Percentiles rank a stretch among this genome's conserved stretches.
These are phyloP conservation scores for Labia minor DNA, from an alignment of 2,888 invertebrate species.

Conservation along the genomic window DNA sequence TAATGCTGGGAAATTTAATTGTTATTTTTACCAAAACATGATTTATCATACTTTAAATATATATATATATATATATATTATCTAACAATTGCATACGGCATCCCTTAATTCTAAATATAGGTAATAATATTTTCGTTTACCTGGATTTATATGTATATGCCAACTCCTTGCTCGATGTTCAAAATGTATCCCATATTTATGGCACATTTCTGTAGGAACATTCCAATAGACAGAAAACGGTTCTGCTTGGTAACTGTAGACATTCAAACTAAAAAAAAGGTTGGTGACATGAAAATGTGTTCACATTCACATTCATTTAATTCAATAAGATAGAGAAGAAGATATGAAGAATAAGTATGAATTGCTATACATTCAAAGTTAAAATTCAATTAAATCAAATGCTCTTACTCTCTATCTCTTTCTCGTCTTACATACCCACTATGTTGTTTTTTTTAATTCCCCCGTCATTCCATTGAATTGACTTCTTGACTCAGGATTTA, in stretches of 20 bases:
- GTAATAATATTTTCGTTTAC: no score
- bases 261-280: neutral
- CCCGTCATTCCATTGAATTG: neutral
- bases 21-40: no score
- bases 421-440: no score
- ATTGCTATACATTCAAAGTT: neutral
- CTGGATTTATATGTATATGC: neutral
- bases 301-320: neutral
- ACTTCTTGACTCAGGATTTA: neutral
- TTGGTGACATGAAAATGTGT: neutral
- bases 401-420: neutral
- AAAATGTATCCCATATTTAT: constrained; percentile 50
- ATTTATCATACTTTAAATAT: no score
- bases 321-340: neutral
- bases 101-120: no score
- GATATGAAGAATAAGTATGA: constrained; percentile 6
- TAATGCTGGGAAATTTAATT: no score
- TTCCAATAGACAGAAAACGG: constrained; percentile 59
- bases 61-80: no score
- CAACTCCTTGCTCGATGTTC: constrained; percentile 23
- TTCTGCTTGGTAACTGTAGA: constrained; percentile 13
- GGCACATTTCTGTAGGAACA: constrained; percentile 63
- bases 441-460: neutral
- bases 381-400: neutral
- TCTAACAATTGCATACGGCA: no score